Evolutionary conservation across 2,113 vertebrate species (phyloP).

Genomic region (Ctenomys sociabilis): DNA sequence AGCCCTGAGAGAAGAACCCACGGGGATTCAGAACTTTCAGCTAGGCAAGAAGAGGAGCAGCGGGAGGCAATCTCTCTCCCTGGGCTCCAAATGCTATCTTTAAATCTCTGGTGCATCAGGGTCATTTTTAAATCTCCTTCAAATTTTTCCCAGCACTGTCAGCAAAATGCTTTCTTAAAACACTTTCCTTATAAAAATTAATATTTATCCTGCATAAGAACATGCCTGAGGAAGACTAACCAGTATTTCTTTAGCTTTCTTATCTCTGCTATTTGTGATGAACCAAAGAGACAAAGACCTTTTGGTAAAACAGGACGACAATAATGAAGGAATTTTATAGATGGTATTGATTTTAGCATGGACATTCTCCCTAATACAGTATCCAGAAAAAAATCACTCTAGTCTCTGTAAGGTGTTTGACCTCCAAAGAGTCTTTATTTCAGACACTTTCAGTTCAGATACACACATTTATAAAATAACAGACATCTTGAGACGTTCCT

Average conservation of each 20-base stretch:
- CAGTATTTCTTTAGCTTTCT: not conserved
- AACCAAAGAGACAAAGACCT: not conserved
- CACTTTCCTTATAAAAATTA: slow-evolving; percentile 30
- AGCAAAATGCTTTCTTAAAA: not conserved
- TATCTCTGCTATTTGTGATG: not conserved
- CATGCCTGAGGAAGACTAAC: slow-evolving; percentile 22
- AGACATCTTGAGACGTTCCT: not conserved
- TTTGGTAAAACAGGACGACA: not conserved
- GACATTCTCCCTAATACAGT: not conserved
- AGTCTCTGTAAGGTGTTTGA: not conserved
- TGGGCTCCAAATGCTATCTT: not conserved
- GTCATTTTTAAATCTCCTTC: not conserved
- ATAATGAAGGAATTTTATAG: not conserved
- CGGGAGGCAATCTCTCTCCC: slow-evolving; percentile 20
- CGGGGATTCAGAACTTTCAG: slow-evolving; percentile 65
- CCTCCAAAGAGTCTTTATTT: not conserved
- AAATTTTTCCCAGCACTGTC: not conserved
- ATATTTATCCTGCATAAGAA: not conserved
- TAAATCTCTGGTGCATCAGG: not conserved
- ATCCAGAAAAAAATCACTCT: slow-evolving; percentile 3
- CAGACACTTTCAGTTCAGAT: not conserved
- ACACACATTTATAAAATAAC: not conserved
- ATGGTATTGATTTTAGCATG: not conserved
- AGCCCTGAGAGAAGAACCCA: slow-evolving; percentile 39
- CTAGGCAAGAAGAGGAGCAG: not conserved